Evolutionary conservation across 2,888 invertebrate genomes (phyloP).

Genomic region (Oasisia sp.): DNA sequence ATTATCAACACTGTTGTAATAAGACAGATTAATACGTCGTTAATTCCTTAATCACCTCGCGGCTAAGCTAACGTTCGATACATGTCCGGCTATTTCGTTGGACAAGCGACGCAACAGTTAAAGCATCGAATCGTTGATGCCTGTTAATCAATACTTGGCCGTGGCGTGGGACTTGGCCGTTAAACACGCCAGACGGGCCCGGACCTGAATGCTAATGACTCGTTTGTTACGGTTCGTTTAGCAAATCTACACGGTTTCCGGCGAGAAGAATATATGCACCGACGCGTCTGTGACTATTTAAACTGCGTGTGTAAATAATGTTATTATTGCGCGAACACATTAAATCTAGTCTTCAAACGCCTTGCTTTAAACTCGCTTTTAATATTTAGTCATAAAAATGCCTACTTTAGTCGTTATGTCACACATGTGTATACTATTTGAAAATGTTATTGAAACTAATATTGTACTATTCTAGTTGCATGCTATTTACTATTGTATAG

Average conservation of each 20-base stretch:
- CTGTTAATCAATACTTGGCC: not conserved
- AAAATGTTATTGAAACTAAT: no score
- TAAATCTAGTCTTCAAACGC: no score
- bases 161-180: not conserved
- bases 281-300: not conserved
- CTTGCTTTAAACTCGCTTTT: no score
- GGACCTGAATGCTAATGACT: not conserved
- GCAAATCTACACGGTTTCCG: conserved; percentile 12
- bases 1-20: not conserved
- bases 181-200: not conserved
- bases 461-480: no score
- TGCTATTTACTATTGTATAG: no score
- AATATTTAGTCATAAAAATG: no score
- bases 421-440: not conserved
- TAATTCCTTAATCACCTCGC: not conserved
- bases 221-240: not conserved
- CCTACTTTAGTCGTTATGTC: not conserved
- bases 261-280: not conserved
- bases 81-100: not conserved
- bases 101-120: not conserved
- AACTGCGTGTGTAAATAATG: not conserved
- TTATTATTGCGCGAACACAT: not conserved
- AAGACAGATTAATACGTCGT: no score
- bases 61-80: not conserved
- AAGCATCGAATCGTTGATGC: not conserved